These are phyloP conservation scores for Melipona bicolor DNA, from an alignment of 2,888 invertebrate genomes.

Conservation along the genomic window DNA sequence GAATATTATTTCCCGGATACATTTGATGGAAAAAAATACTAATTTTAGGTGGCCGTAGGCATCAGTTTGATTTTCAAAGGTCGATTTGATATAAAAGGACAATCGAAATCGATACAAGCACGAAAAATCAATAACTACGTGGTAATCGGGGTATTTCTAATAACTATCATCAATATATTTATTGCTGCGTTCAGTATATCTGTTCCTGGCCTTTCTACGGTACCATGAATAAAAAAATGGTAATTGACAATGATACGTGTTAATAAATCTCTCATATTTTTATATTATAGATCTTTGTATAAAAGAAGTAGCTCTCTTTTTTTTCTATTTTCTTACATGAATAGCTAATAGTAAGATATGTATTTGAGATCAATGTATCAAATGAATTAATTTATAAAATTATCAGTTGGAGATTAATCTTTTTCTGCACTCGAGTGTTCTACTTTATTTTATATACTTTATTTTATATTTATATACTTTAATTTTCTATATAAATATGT, in stretches of 20 bases:
- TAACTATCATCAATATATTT: conserved; percentile 89
- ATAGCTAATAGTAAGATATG: conserved; percentile 6
- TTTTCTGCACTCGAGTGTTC: not conserved
- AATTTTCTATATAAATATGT: conserved; percentile 20
- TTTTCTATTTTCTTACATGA: not conserved
- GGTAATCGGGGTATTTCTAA: conserved; percentile 87
- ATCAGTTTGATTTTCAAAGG: conserved; percentile 88
- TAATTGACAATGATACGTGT: not conserved
- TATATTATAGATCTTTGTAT: too few species aligned
- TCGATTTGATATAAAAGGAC: conserved; percentile 85
- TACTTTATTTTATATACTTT: not conserved
- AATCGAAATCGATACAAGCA: conserved; percentile 85
- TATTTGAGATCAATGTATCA: not conserved
- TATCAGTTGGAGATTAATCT: conserved; percentile 5
- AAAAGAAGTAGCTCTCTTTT: conserved; percentile 20
- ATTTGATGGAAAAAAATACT: not conserved
- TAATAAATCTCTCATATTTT: not conserved
- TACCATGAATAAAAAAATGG: not conserved
- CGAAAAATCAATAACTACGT: conserved; percentile 87
- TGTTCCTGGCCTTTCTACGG: conserved; percentile 41
- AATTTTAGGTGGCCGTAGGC: conserved; percentile 85
- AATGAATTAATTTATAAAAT: conserved; percentile 7
- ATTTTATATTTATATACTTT: not conserved
- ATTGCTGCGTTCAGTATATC: conserved; percentile 87
- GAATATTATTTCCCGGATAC: not conserved